phyloP scores from a whole-genome alignment of 2,888 invertebrate genomes.

The Hirtodrosophila cameraria region DNA sequence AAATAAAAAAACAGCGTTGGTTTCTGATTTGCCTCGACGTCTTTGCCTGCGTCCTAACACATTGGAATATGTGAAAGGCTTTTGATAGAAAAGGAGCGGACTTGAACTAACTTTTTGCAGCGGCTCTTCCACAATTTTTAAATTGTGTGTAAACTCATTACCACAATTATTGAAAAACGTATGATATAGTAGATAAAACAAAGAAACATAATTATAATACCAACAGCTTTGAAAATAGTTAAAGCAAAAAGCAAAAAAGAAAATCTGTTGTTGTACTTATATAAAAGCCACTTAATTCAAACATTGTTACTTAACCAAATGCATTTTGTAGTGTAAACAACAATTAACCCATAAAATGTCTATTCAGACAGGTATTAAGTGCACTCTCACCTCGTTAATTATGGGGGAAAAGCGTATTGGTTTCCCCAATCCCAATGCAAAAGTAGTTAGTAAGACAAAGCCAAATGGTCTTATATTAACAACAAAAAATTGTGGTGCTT shows the following conservation, averaged over 20 bases:
- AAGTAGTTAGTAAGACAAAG: too few relatives aligned
- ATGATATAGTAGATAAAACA: neutral
- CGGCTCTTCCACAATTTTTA: conserved; percentile 9
- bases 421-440: too few relatives aligned
- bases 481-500: too few relatives aligned
- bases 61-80: conserved; percentile 43
- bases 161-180: conserved; percentile 6
- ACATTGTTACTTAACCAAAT: conserved; percentile 15
- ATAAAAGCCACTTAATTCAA: conserved; percentile 6
- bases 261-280: neutral
- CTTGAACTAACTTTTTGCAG: conserved; percentile 18
- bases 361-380: neutral
- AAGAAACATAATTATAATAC: too few relatives aligned
- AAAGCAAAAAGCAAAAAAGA: too few relatives aligned
- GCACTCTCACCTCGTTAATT: conserved; percentile 26
- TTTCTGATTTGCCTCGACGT: conserved; percentile 49
- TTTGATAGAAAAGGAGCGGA: conserved; percentile 38
- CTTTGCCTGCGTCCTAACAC: conserved; percentile 17
- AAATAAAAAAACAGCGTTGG: conserved; percentile 12
- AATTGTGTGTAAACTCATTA: conserved; percentile 1
- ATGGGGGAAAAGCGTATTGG: neutral
- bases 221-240: too few relatives aligned
- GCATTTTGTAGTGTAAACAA: neutral
- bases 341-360: conserved; percentile 13
- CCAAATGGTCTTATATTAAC: too few relatives aligned